Percentiles rank a stretch among this genome's conserved stretches.
phyloP scores from a whole-genome alignment of 2,113 vertebrate species.

The Rostratula benghalensis region DNA sequence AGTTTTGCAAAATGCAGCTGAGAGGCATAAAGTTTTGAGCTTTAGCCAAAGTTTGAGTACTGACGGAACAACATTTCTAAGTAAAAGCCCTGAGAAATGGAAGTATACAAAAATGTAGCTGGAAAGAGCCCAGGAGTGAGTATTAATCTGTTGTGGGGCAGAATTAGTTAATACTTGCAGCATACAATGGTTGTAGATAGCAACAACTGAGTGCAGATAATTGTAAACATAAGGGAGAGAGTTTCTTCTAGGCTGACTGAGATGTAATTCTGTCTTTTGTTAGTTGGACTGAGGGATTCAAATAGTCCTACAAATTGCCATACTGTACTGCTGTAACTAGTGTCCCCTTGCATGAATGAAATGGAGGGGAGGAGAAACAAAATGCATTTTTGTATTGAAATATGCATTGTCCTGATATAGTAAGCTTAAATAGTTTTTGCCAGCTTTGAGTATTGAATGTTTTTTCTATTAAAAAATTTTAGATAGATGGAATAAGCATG shows the following conservation, averaged over 20 bases:
- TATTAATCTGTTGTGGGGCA: not conserved
- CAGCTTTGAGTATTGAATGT: not conserved
- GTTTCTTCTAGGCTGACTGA: not conserved
- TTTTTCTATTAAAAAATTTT: not conserved
- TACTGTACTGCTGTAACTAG: not conserved
- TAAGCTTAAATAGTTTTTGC: not conserved
- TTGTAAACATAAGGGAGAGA: not conserved
- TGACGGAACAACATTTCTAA: constrained; percentile 5
- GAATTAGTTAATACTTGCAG: not conserved
- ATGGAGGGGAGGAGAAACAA: not conserved
- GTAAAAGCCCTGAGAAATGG: not conserved
- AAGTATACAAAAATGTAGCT: not conserved
- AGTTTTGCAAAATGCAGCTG: not conserved
- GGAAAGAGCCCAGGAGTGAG: not conserved
- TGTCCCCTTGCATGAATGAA: not conserved
- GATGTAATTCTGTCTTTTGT: not conserved
- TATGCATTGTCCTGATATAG: not conserved
- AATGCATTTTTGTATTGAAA: not conserved
- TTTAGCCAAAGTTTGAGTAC: constrained; percentile 8
- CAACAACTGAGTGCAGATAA: not conserved
- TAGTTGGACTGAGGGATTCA: not conserved
- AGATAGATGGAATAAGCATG: not conserved
- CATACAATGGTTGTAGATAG: not conserved
- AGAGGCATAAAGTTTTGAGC: constrained; percentile 5
- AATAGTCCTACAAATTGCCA: not conserved